Percentiles rank a stretch among this genome's conserved stretches.
phyloP scores from a whole-genome alignment of 1,140 invertebrate genomes.

The Lepidurus arcticus region DNA sequence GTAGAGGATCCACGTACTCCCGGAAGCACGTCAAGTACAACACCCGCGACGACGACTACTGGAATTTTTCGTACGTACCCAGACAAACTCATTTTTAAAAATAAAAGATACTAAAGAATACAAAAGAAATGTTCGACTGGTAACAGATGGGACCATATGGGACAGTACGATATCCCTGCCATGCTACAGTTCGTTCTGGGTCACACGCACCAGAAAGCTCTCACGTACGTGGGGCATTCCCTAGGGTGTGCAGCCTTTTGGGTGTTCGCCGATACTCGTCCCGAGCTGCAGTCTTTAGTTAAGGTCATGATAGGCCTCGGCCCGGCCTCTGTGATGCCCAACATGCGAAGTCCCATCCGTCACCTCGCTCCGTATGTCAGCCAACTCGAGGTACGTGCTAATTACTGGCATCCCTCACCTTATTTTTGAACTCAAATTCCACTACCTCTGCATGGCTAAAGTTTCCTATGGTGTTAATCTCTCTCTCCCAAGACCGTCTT shows the following conservation, averaged over 20 bases:
- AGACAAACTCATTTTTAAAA: neutral
- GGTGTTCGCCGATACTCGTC: conserved; percentile 30
- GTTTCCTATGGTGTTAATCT: neutral
- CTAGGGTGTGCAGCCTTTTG: conserved; percentile 52
- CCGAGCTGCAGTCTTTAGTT: conserved; percentile 32
- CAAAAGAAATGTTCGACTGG: neutral
- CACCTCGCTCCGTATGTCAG: neutral
- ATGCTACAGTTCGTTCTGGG: conserved; percentile 47
- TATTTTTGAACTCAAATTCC: neutral
- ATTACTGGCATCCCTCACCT: neutral
- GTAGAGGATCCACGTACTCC: neutral
- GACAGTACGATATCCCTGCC: conserved; percentile 51
- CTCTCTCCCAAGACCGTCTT: neutral
- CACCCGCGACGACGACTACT: neutral
- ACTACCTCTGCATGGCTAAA: neutral
- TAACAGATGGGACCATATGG: conserved; percentile 62
- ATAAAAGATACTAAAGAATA: neutral
- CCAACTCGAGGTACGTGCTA: neutral
- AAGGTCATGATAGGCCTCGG: neutral
- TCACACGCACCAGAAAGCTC: conserved; percentile 38
- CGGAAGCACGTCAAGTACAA: neutral
- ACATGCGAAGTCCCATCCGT: conserved; percentile 38
- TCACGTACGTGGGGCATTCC: conserved; percentile 55
- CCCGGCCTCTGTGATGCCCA: conserved; percentile 40
- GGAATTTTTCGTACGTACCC: neutral